These are phyloP conservation scores for Podabrus alpinus DNA, from an alignment of 2,888 invertebrate genomes.

Conservation along the genomic window DNA sequence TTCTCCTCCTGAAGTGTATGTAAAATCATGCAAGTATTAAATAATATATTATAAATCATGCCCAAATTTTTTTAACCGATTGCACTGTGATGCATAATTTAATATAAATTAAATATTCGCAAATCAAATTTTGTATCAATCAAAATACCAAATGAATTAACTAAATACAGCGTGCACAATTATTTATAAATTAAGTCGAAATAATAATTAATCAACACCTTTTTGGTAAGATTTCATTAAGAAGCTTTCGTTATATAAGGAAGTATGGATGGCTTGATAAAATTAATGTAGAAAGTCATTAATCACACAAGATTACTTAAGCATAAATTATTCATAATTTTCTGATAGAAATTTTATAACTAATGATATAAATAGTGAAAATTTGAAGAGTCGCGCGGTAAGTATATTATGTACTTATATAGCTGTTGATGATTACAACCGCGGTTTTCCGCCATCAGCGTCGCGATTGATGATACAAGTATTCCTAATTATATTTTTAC, in stretches of 20 bases:
- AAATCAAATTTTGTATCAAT: neutral
- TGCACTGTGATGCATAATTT: neutral
- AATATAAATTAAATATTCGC: neutral
- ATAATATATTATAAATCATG: neutral
- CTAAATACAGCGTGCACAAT: neutral
- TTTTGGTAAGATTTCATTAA: neutral
- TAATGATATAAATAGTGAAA: neutral
- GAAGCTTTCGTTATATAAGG: neutral
- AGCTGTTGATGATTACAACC: neutral
- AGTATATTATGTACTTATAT: too few relatives aligned
- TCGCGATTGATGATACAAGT: too few relatives aligned
- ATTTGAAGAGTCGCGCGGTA: neutral
- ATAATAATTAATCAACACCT: constrained; percentile 4
- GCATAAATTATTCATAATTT: neutral
- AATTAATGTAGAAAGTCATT: neutral
- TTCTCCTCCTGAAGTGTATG: neutral
- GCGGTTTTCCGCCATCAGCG: too few relatives aligned
- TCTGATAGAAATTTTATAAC: neutral
- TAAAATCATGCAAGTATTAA: neutral
- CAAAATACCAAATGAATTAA: neutral
- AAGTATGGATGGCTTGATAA: constrained; percentile 1
- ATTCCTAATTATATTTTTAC: too few relatives aligned
- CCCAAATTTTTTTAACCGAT: too few relatives aligned
- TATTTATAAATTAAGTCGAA: constrained; percentile 2
- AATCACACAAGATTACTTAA: constrained; percentile 1